These are phyloP conservation scores for Protobothrops mucrosquamatus DNA, from an alignment of 2,113 vertebrate species.

Conservation along the genomic window DNA sequence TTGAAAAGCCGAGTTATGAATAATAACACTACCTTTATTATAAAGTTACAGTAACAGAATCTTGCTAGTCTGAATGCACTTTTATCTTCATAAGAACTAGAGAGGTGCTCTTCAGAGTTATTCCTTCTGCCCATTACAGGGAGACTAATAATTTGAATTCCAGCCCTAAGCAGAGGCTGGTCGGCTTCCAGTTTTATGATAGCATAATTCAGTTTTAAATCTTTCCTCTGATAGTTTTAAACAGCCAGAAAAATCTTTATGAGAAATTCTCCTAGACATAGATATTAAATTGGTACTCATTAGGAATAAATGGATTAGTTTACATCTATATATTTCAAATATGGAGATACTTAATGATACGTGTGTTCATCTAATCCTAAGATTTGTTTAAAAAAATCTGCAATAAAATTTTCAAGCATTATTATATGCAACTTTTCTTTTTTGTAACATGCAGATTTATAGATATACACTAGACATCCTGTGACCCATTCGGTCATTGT, in stretches of 20 bases:
- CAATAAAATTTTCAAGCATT: neutral
- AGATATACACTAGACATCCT: neutral
- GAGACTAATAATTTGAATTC: neutral
- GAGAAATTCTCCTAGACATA: neutral
- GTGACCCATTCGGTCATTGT: neutral
- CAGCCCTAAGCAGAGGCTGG: neutral
- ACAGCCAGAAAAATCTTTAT: neutral
- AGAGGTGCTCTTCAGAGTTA: neutral
- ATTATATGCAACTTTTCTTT: neutral
- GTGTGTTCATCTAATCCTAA: neutral
- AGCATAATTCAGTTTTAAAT: neutral
- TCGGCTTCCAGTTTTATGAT: neutral
- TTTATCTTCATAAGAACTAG: neutral
- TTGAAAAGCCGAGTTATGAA: neutral
- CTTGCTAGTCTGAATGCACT: neutral
- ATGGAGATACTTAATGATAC: neutral
- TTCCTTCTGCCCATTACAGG: neutral
- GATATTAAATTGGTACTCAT: neutral
- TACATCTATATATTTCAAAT: neutral
- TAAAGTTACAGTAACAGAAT: neutral
- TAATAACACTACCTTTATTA: neutral
- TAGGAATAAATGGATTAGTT: neutral
- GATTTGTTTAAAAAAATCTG: neutral
- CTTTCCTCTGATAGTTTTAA: neutral
- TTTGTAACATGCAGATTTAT: neutral